Evolutionary conservation across 1,140 invertebrate species (phyloP).

Genomic region (Drosophila setifemur): DNA sequence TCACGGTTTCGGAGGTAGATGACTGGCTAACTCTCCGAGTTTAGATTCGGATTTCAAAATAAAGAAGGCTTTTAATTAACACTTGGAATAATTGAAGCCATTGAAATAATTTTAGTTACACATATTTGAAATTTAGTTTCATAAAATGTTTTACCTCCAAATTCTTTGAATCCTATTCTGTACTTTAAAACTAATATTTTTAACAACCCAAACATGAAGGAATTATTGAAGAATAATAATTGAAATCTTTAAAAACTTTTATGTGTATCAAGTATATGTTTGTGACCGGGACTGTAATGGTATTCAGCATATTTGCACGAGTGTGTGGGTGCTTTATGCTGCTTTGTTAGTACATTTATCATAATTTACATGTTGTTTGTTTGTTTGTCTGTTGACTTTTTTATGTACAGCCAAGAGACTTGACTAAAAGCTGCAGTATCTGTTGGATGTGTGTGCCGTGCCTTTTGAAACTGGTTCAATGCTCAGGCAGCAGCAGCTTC

Average conservation of each 20-base stretch:
- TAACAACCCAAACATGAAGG: too few relatives aligned
- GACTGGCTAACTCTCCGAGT: neutral
- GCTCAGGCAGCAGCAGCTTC: conserved; percentile 20
- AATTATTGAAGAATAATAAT: too few relatives aligned
- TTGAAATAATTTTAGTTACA: too few relatives aligned
- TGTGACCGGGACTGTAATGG: neutral
- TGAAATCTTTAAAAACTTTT: too few relatives aligned
- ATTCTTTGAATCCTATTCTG: too few relatives aligned
- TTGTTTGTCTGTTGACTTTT: conserved; percentile 77
- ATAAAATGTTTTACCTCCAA: too few relatives aligned
- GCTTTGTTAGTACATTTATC: conserved; percentile 79
- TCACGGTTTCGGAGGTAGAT: neutral
- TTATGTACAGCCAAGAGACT: conserved; percentile 74
- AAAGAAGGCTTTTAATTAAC: too few relatives aligned
- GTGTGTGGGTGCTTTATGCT: conserved; percentile 39
- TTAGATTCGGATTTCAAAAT: too few relatives aligned
- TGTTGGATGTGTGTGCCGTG: conserved; percentile 23
- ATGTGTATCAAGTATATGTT: neutral
- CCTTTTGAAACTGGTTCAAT: conserved; percentile 65
- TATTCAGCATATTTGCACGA: conserved; percentile 3
- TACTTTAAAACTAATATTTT: too few relatives aligned
- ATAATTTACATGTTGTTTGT: conserved; percentile 77
- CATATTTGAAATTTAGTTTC: too few relatives aligned
- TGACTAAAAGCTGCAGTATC: conserved; percentile 68
- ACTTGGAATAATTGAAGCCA: too few relatives aligned